phyloP scores from a whole-genome alignment of 1,140 invertebrate genomes.

The Hermetia illucens region DNA sequence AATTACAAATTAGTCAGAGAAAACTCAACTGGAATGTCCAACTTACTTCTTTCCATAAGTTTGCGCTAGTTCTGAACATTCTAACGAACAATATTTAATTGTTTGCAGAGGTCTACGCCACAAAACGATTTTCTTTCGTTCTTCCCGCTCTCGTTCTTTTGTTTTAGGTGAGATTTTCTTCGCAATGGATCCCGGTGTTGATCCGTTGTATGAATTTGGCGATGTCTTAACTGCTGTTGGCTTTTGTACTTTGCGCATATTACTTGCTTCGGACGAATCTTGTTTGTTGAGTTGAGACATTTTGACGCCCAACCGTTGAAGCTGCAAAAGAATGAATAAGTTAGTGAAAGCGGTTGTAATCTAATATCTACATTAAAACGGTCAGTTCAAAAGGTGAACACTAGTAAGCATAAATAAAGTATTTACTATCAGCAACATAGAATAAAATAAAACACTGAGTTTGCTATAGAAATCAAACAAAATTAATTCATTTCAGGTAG shows the following conservation, averaged over 20 bases:
- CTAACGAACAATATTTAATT: conserved; percentile 67
- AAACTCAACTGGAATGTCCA: too few species aligned
- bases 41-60: conserved; percentile 39
- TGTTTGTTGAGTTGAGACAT: conserved; percentile 15
- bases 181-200: background rate
- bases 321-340: conserved; percentile 18
- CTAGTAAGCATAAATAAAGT: too few species aligned
- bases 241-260: conserved; percentile 9
- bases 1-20: conserved; percentile 4
- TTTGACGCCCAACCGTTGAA: conserved; percentile 29
- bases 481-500: too few species aligned
- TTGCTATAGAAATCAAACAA: too few species aligned
- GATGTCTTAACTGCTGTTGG: conserved; percentile 15
- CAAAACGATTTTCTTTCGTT: conserved; percentile 56
- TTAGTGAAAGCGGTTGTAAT: too few species aligned
- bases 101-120: conserved; percentile 77
- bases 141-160: conserved; percentile 32
- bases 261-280: background rate
- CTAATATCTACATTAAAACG: background rate
- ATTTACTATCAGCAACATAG: too few species aligned
- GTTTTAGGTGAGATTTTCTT: conserved; percentile 8
- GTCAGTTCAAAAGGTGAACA: too few species aligned
- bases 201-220: conserved; percentile 4
- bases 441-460: too few species aligned
- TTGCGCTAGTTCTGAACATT: conserved; percentile 48